These are phyloP conservation scores for Aphrophora alni DNA, from an alignment of 2,888 invertebrate genomes.

Conservation along the genomic window DNA sequence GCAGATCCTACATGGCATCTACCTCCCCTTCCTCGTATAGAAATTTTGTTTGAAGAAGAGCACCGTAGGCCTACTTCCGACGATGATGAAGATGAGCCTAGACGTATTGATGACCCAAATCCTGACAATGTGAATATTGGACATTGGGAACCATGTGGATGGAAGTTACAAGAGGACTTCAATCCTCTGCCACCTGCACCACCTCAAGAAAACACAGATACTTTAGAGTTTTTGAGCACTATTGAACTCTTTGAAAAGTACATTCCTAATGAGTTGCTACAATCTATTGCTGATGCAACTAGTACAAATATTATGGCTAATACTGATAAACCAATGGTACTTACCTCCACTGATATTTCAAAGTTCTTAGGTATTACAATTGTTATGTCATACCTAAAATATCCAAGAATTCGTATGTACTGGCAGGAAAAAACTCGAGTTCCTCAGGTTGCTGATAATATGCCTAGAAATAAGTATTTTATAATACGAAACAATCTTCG, in stretches of 20 bases:
- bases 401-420: conserved; percentile 32
- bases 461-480: conserved; percentile 26
- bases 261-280: conserved; percentile 11
- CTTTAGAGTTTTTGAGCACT: not conserved
- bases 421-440: conserved; percentile 18
- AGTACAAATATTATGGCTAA: not conserved
- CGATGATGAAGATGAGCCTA: too few relatives aligned
- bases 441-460: not conserved
- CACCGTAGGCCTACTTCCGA: too few relatives aligned
- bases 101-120: too few relatives aligned
- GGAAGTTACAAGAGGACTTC: too few relatives aligned
- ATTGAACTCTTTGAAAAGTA: conserved; percentile 13
- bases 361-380: conserved; percentile 26
- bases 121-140: too few relatives aligned
- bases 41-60: too few relatives aligned
- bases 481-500: conserved; percentile 2
- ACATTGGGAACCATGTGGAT: too few relatives aligned
- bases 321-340: not conserved
- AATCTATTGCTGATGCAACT: conserved; percentile 6
- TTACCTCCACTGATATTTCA: not conserved
- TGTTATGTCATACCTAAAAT: conserved; percentile 24
- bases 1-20: too few relatives aligned
- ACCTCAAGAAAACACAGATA: not conserved
- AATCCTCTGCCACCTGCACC: conserved; percentile 24
- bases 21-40: too few relatives aligned